phyloP scores from a whole-genome alignment of 1,140 invertebrate species.

The Zaprionus taronus region DNA sequence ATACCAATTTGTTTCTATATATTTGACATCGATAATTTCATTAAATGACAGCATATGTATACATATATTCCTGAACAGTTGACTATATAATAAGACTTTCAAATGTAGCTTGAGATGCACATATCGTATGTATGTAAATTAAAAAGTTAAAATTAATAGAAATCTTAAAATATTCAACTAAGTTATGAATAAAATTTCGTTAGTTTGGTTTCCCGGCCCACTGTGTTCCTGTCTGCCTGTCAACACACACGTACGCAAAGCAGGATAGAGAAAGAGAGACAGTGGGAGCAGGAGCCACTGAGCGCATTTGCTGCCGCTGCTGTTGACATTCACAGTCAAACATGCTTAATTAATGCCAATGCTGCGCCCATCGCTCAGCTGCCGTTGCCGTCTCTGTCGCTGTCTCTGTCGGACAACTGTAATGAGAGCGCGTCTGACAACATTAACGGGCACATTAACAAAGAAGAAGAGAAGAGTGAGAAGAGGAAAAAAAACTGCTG shows the following conservation, averaged over 20 bases:
- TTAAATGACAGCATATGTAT: too few relatives aligned
- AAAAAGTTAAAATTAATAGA: too few relatives aligned
- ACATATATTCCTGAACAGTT: too few relatives aligned
- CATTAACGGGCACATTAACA: slow-evolving; percentile 78
- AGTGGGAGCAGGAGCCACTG: background rate
- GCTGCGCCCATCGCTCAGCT: slow-evolving; percentile 55
- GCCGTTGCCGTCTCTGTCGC: background rate
- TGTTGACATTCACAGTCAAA: slow-evolving; percentile 83
- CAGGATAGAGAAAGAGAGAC: background rate
- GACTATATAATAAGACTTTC: too few relatives aligned
- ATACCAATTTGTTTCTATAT: too few relatives aligned
- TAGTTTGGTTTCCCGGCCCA: background rate
- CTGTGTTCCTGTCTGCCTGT: slow-evolving; percentile 36
- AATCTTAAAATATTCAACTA: too few relatives aligned
- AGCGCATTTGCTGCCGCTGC: slow-evolving; percentile 36
- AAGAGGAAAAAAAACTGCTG: slow-evolving; percentile 26
- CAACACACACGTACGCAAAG: slow-evolving; percentile 52
- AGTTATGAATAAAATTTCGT: too few relatives aligned
- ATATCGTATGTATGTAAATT: too few relatives aligned
- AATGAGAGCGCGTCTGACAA: slow-evolving; percentile 74
- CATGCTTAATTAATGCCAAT: slow-evolving; percentile 83
- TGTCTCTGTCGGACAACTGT: slow-evolving; percentile 39
- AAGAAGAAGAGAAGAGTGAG: background rate
- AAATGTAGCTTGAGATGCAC: too few relatives aligned
- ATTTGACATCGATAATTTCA: too few relatives aligned